Evolutionary conservation across 2,888 invertebrate species (phyloP).

Genomic region (Drepana falcataria): DNA sequence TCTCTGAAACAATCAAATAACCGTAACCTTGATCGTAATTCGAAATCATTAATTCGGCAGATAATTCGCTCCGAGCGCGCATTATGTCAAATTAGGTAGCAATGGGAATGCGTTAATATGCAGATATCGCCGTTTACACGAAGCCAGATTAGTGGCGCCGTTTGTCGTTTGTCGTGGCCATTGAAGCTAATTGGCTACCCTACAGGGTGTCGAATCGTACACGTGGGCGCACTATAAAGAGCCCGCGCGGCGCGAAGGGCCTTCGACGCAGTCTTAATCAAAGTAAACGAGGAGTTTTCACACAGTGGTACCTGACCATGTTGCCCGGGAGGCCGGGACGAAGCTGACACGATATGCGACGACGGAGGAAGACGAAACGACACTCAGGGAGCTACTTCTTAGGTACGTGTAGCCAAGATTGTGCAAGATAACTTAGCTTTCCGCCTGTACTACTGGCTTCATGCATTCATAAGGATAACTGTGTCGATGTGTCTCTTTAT

Average conservation of each 20-base stretch:
- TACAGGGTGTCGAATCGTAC: too few relatives aligned
- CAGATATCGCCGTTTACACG: constrained; percentile 24
- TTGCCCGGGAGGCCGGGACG: constrained; percentile 77
- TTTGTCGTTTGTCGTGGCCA: constrained; percentile 51
- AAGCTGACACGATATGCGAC: constrained; percentile 88
- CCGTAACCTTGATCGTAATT: too few relatives aligned
- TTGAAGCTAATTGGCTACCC: constrained; percentile 61
- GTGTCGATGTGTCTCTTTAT: constrained; percentile 50
- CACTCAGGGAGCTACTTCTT: constrained; percentile 96
- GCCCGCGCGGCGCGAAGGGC: too few relatives aligned
- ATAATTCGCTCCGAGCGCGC: constrained; percentile 7
- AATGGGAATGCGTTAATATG: neutral
- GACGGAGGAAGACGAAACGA: constrained; percentile 94
- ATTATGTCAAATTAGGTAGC: neutral
- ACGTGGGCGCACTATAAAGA: constrained; percentile 19
- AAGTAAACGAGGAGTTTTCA: constrained; percentile 69
- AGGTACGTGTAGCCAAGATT: constrained; percentile 81
- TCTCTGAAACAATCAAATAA: neutral
- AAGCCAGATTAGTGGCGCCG: constrained; percentile 45
- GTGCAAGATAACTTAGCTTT: constrained; percentile 46
- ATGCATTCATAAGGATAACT: constrained; percentile 49
- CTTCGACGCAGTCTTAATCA: constrained; percentile 13
- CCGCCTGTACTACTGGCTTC: constrained; percentile 66
- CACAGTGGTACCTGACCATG: constrained; percentile 77
- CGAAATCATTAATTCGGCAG: constrained; percentile 7